A percentile compares a stretch with the other conserved stretches of the same genome.
These are phyloP conservation scores for Apeltes quadracus DNA, from an alignment of 2,113 vertebrate species.

Conservation along the genomic window DNA sequence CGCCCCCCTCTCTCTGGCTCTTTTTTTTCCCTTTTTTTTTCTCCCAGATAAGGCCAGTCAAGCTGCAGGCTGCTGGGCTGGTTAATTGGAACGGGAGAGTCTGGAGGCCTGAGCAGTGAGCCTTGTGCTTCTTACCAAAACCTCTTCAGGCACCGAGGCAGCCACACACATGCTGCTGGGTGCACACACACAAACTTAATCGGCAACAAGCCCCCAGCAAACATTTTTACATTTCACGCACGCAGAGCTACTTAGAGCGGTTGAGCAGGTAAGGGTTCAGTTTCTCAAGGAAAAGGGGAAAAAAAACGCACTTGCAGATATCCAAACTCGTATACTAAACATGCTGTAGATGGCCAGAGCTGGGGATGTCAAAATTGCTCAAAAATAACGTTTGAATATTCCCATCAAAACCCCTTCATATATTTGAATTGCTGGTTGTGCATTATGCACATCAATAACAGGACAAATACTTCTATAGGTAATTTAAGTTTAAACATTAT, in stretches of 20 bases:
- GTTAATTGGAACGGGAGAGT: constrained; percentile 75
- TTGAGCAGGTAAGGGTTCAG: constrained; percentile 42
- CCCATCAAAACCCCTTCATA: too few species aligned
- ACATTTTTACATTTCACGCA: constrained; percentile 59
- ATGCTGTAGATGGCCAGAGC: background rate
- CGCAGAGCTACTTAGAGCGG: constrained; percentile 37
- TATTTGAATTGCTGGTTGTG: too few species aligned
- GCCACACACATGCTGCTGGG: constrained; percentile 48
- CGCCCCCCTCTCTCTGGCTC: background rate
- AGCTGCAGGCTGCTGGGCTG: constrained; percentile 75
- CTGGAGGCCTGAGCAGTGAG: constrained; percentile 70
- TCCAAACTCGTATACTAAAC: constrained; percentile 19
- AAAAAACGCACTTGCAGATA: constrained; percentile 7
- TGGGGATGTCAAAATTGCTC: too few species aligned
- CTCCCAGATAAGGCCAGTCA: constrained; percentile 67
- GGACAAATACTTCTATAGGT: too few species aligned
- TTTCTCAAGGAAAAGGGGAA: constrained; percentile 24
- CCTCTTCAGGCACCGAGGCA: constrained; percentile 69
- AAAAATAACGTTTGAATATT: too few species aligned
- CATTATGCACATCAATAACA: too few species aligned
- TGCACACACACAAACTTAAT: constrained; percentile 29
- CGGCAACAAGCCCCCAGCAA: constrained; percentile 37
- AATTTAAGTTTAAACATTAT: too few species aligned
- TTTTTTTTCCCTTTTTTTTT: constrained; percentile 2
- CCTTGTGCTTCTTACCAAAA: constrained; percentile 68